Conservation (phyloP, 1,140 invertebrate genomes). For the Ditylenchus dipsaci region DNA sequence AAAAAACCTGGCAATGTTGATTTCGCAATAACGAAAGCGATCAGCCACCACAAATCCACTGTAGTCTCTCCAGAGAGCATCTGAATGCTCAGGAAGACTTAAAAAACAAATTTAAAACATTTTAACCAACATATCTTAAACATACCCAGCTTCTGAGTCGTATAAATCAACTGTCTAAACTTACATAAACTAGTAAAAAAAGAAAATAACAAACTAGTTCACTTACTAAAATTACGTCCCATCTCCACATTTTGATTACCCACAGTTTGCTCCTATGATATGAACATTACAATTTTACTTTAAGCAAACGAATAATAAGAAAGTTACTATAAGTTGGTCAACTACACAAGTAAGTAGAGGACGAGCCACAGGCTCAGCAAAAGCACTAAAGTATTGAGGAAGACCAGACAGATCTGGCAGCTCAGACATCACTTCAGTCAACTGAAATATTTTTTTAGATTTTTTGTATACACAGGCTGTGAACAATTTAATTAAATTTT, state of each 20-base stretch:
- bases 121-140: neutral
- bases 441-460: conserved; percentile 14
- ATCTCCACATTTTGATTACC: conserved; percentile 37
- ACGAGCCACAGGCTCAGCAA: conserved; percentile 34
- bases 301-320: no score
- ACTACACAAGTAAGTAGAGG: conserved; percentile 42
- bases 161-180: conserved; percentile 44
- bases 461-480: no score
- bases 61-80: conserved; percentile 40
- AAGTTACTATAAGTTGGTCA: conserved; percentile 25
- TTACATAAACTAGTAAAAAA: conserved; percentile 9
- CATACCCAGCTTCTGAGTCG: conserved; percentile 28
- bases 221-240: conserved; percentile 29
- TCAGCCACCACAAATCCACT: conserved; percentile 39
- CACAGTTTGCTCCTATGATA: conserved; percentile 11
- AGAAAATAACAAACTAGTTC: conserved; percentile 1
- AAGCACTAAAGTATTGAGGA: conserved; percentile 46
- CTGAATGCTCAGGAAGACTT: conserved; percentile 1
- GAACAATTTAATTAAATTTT: no score
- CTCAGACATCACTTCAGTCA: conserved; percentile 14
- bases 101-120: neutral
- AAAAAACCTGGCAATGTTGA: conserved; percentile 39
- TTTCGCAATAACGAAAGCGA: conserved; percentile 31
- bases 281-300: no score
- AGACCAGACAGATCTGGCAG: conserved; percentile 34